phyloP scores from a whole-genome alignment of 2,797 vertebrate genomes.

The Psittacula derbiana region DNA sequence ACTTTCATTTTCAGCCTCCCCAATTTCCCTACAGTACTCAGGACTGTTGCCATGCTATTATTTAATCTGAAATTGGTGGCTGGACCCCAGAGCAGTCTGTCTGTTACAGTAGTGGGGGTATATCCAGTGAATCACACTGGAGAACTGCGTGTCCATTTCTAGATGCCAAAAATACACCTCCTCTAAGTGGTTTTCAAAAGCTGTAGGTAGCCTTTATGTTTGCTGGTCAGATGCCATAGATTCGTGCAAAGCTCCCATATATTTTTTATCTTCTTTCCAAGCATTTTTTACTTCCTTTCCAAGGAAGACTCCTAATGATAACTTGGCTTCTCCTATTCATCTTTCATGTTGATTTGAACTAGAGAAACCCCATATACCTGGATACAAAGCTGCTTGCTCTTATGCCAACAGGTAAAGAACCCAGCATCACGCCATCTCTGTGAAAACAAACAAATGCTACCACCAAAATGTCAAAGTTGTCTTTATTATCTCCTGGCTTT shows the following conservation, averaged over 20 bases:
- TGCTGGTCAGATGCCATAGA: not conserved
- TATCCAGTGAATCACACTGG: not conserved
- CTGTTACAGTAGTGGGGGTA: not conserved
- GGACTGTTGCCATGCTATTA: not conserved
- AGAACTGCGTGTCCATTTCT: not conserved
- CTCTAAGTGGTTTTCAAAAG: not conserved
- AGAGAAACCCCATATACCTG: not conserved
- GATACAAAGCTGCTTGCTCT: not conserved
- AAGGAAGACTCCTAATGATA: not conserved
- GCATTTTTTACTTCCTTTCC: not conserved
- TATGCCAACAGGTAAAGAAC: not conserved
- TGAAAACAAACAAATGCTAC: not conserved
- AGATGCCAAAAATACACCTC: not conserved
- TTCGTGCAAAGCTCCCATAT: not conserved
- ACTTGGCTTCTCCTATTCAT: not conserved
- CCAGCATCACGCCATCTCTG: not conserved
- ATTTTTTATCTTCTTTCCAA: not conserved
- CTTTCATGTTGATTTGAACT: not conserved
- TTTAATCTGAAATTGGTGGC: not conserved
- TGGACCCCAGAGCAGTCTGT: not conserved
- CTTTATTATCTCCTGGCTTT: not conserved
- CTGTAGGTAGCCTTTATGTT: not conserved
- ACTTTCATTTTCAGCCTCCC: not conserved
- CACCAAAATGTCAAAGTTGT: not conserved
- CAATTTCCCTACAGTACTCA: not conserved